These are phyloP conservation scores for Oscheius onirici DNA, from an alignment of 2,888 invertebrate species.

Conservation along the genomic window DNA sequence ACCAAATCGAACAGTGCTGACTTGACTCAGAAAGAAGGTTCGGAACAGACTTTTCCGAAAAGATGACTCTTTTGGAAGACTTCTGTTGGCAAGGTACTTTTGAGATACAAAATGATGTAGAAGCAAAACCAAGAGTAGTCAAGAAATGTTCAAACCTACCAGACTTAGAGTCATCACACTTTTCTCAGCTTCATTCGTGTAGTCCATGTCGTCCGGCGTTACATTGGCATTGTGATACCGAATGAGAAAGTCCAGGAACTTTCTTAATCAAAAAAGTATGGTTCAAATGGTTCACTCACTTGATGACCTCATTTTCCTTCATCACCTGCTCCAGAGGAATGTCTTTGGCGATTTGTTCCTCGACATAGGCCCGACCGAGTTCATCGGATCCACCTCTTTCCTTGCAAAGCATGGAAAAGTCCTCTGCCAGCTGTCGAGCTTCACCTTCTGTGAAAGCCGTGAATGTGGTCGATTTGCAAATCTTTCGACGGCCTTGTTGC, in stretches of 20 bases:
- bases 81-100: not conserved
- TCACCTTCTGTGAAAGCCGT: constrained; percentile 29
- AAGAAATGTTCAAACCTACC: not conserved
- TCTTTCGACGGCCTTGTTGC: constrained; percentile 17
- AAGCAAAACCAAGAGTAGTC: not conserved
- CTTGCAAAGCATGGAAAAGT: not conserved
- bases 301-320: not conserved
- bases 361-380: not conserved
- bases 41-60: no score
- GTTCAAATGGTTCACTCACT: not conserved
- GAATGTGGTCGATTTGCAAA: not conserved
- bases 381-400: not conserved
- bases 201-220: not conserved
- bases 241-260: not conserved
- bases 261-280: not conserved
- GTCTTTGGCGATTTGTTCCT: not conserved
- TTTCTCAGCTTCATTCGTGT: not conserved
- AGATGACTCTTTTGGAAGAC: not conserved
- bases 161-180: constrained; percentile 7
- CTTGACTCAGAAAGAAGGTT: no score
- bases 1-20: no score
- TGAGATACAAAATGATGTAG: not conserved
- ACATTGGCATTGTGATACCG: not conserved
- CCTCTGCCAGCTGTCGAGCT: constrained; percentile 9
- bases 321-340: not conserved